Conservation (phyloP, 2,113 vertebrate genomes). For the Rhinogobius similis region DNA sequence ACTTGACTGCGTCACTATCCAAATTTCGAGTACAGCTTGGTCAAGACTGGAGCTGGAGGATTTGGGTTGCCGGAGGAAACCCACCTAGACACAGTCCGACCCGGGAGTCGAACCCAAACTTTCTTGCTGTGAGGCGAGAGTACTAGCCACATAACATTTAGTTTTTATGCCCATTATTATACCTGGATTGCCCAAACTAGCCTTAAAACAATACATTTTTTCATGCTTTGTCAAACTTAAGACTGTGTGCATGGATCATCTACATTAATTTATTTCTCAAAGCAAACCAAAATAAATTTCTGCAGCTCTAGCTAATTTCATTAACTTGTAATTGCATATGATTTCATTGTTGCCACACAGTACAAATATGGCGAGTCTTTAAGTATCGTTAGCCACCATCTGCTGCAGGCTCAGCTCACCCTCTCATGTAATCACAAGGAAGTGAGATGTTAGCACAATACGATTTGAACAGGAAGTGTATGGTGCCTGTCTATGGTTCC, state of each 20-base stretch:
- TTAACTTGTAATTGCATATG: constrained; percentile 11
- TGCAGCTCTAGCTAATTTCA: not conserved
- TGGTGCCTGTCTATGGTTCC: constrained; percentile 37
- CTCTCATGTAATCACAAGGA: constrained; percentile 63
- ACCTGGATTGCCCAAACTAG: no score
- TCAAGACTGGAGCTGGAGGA: no score
- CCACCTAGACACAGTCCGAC: no score
- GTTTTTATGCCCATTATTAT: no score
- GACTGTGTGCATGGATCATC: not conserved
- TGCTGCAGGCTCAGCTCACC: constrained; percentile 52
- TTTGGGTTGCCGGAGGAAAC: no score
- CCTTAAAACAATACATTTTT: no score
- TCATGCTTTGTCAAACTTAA: no score
- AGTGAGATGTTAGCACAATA: constrained; percentile 59
- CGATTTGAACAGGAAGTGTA: constrained; percentile 58
- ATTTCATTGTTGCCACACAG: constrained; percentile 32
- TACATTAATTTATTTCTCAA: not conserved
- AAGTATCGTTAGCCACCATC: constrained; percentile 62
- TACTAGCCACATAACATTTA: no score
- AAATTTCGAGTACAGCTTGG: no score
- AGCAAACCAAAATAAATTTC: not conserved
- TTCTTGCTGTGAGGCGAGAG: no score
- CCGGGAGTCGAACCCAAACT: no score
- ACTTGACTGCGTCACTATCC: no score
- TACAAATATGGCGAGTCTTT: constrained; percentile 34